Evolutionary conservation across 2,113 vertebrate genomes (phyloP), one percentile per base, ranked within the genome.

Genomic region (Stigmatopora nigra): DNA sequence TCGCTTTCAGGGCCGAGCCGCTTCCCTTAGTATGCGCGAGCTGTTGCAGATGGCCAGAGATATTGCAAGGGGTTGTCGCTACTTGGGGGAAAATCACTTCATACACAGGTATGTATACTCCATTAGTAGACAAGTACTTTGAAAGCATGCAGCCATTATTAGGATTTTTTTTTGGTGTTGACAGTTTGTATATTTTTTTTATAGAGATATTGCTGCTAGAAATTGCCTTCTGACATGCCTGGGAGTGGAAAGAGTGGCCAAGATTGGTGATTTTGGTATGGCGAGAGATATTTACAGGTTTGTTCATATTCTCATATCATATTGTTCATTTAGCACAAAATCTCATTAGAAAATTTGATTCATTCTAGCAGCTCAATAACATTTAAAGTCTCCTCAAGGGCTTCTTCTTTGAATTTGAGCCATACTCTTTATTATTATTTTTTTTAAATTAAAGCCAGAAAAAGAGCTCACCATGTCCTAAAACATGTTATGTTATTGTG

Each of bases 191-290:
- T 47, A 10, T 47, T 47, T 15, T 80, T 41, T 77, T 14, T 55
- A 7, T 25, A 97, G 94, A 88, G 94, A 97, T 79, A 97, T 94
- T 61, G 94, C 94, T 77, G 92, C 95, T 56, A 90, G 94, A 59
- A 98, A 96, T 61, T 98, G 95, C 71, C 90, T 98, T 61, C 87
- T 97, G 53, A 95, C 93, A 48, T 94, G 89, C 69, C 71, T 88
- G 36, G 93, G 93, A 48, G 84, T 85, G 19, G 92, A 87, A 25
- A 79, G 92, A 80, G 89, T 95, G 71, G 93, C 93, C 75, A 97
- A 96, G 87, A 97, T 92, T 11, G 93, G 94, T 67, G 94, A 97
- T 82, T 98, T 96, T 52, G 92, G 94, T 59, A 95, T 96, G 95
- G 94, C 95, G 35, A 92, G 94, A 68, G 93, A 93, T 73, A 95